Base-by-base conservation (phyloP, 2,113 vertebrate genomes). In the Phoxinus phoxinus region DNA sequence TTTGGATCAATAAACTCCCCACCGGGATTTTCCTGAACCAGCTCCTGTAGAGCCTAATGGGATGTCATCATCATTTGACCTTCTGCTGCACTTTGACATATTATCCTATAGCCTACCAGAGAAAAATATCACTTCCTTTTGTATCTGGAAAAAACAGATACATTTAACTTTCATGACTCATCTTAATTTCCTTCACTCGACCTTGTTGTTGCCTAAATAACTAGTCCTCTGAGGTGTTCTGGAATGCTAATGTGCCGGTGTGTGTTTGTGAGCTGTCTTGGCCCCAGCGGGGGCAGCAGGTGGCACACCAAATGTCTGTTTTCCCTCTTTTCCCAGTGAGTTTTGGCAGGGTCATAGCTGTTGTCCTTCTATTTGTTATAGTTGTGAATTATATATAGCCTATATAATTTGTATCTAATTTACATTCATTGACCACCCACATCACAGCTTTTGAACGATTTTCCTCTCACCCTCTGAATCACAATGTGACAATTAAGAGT, bases 251-350 rank as follows among this genome's bases (percentile, higher is more conserved):
- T 85, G 21, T 37, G 7, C 13, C 12, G 4, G 58, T 77, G 67
- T 65, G 23, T 87, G 75, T 53, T 72, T 30, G 44, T 81, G 58
- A 75, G 58, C 27, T 61, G 85, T 82, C 76, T 80, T 56, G 69
- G 78, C 17, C 80, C 44, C 79, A 86, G 79, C 59, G 30, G 79
- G 58, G 44, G 71, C 30, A 86, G 58, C 85, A 86, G 85, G 85
- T 86, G 85, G 79, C 56, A 56, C 85, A 65, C 58, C 79, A 81
- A 69, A 79, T 67, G 74, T 48, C 37, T 30, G 48, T 78, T 72
- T 67, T 51, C 21, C 25, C 8, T 72, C 23, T 79, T 86, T 67
- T 67, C 35, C 32, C 84, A 78, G 19, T 17, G 30, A 84, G 56
- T 44, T 63, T 77, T 74, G 63, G 12, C 73, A 73, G 71, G 71